Conservation (phyloP, 2,888 invertebrate genomes). For the Thysanoteuthis rhombus region DNA sequence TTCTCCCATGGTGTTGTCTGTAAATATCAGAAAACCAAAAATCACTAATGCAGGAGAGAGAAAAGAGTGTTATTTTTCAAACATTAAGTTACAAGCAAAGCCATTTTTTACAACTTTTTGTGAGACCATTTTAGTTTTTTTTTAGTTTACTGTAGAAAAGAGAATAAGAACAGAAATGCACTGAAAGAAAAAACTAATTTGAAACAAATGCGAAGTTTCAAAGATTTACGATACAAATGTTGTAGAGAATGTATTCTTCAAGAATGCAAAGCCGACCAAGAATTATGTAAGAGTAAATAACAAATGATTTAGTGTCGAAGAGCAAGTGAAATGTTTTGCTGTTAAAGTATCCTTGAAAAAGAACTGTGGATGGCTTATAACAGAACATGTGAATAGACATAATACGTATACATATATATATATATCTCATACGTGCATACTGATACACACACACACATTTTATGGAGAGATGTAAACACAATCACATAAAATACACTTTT, state of each 20-base stretch:
- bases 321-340: not conserved
- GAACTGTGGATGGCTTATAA: too few relatives aligned
- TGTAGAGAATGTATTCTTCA: not conserved
- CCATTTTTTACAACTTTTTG: not conserved
- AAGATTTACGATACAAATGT: too few relatives aligned
- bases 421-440: too few relatives aligned
- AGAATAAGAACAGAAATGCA: too few relatives aligned
- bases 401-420: too few relatives aligned
- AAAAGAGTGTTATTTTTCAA: not conserved
- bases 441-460: too few relatives aligned
- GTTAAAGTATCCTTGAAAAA: not conserved
- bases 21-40: conserved; percentile 36
- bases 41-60: not conserved
- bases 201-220: too few relatives aligned
- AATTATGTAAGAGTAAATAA: not conserved
- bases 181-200: too few relatives aligned
- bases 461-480: too few relatives aligned
- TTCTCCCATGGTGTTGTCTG: conserved; percentile 43
- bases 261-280: not conserved
- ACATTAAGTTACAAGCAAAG: not conserved
- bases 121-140: not conserved
- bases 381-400: too few relatives aligned
- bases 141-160: too few relatives aligned
- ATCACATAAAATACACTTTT: too few relatives aligned
- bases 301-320: not conserved